Base-by-base conservation (phyloP, 2,888 invertebrate genomes). In the Brenthis daphne region DNA sequence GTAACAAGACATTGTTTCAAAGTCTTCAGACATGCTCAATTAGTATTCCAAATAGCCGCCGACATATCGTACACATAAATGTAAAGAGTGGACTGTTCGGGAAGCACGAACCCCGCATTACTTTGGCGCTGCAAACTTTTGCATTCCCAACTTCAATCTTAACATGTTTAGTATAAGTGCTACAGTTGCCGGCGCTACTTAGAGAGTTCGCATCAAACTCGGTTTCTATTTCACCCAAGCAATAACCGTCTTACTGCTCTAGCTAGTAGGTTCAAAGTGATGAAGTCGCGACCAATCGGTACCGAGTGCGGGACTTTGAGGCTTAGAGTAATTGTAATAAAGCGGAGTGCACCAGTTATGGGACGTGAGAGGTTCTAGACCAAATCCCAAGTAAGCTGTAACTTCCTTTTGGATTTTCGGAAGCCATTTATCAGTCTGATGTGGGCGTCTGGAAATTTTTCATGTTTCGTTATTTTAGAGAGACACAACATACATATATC, bases 401-500 rank as follows among this genome's bases (percentile, higher is more conserved):
- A 93, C 93, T 93, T 93, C 93, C 93, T 93, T 93, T 93, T 92
- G 93, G 93, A 93, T 93, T 93, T 93, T 93, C 92, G 93, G 93
- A 93, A 93, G 93, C 92, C 93, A 93, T 93, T 93, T 93, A 93
- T 93, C 93, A 93, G 93, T 92, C 91, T 92, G 92, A 92, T 92
- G 92, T 88, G 89, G 83, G 90, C 89, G 92, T 90, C 92, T 92
- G 90, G 90, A 92, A 90, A 92, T 92, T 92, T 92, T 92, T 92
- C 92, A 92, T 93, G 93, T 93, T 92, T 92, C 90, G 91, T 93
- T 92, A 92, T 91, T 92, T 90, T 88, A 85, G 79, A 80, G 83
- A 80, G 84, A 85, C 88, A 85, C 88, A 87, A 88, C 90, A 89
- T 66, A 43, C 0, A 16, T 43, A 61, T 73, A 70, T 67, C 65